Conservation (phyloP, 2,113 vertebrate species). For the Periophthalmus modestus region DNA sequence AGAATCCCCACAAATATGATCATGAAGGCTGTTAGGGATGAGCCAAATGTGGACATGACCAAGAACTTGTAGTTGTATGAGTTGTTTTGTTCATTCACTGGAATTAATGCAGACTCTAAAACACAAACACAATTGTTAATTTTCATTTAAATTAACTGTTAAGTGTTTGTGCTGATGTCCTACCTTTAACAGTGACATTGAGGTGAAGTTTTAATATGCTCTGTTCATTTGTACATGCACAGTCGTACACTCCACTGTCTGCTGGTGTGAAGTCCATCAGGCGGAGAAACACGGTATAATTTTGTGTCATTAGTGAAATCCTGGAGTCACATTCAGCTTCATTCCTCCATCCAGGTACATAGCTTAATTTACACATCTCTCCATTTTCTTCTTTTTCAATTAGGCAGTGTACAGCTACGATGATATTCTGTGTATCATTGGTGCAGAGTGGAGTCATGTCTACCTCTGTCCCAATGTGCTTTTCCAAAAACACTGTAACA, state of each 20-base stretch:
- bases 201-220: neutral
- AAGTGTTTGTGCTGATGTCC: neutral
- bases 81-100: neutral
- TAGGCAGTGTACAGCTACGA: fast-evolving
- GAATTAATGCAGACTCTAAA: neutral
- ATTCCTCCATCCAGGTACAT: fast-evolving
- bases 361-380: neutral
- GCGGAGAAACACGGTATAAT: slow-evolving; percentile 26
- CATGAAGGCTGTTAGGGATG: neutral
- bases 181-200: slow-evolving; percentile 27
- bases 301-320: neutral
- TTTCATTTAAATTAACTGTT: neutral
- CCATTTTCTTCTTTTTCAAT: neutral
- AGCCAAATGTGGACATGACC: too few relatives aligned
- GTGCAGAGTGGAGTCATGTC: slow-evolving; percentile 16
- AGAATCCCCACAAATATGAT: neutral
- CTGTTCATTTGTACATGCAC: fast-evolving
- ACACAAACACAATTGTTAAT: neutral
- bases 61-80: neutral
- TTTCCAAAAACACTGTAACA: slow-evolving; percentile 25
- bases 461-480: neutral
- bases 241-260: slow-evolving; percentile 27
- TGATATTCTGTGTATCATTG: fast-evolving
- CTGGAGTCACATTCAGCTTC: slow-evolving; percentile 10
- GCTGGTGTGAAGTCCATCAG: slow-evolving; percentile 22